A percentile compares a stretch with the other conserved stretches of the same genome.
phyloP scores from a whole-genome alignment of 1,140 invertebrate genomes.

The Oncopodura yosiiana region DNA sequence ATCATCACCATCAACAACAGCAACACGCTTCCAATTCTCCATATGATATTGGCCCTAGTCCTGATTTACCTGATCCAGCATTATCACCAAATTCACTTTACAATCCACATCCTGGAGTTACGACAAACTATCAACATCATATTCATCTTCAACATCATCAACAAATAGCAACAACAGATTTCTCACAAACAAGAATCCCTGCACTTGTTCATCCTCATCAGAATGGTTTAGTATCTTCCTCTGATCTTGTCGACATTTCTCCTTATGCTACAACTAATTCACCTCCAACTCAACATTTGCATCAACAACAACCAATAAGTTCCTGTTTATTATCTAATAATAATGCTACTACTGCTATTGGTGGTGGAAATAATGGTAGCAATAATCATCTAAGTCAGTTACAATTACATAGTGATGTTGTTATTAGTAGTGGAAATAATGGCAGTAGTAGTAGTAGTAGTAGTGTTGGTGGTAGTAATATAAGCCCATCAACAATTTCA shows the following conservation, averaged over 20 bases:
- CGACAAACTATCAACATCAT: not conserved
- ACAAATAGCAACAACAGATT: slow-evolving; percentile 44
- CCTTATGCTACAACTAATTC: slow-evolving; percentile 4
- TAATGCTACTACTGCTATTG: not conserved
- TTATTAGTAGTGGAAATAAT: slow-evolving; percentile 3
- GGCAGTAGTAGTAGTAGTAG: slow-evolving; percentile 8
- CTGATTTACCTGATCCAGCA: slow-evolving; percentile 27
- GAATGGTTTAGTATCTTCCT: not conserved
- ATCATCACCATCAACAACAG: slow-evolving; percentile 4
- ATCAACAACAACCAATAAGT: slow-evolving; percentile 3
- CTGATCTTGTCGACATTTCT: slow-evolving; percentile 26
- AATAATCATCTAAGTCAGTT: not conserved
- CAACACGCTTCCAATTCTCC: slow-evolving; percentile 22
- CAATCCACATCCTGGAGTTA: slow-evolving; percentile 1
- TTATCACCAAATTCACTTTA: slow-evolving; percentile 29
- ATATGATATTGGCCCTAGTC: slow-evolving; percentile 33
- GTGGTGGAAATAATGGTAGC: not conserved
- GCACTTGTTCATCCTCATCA: not conserved
- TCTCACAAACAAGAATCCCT: not conserved
- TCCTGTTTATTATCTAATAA: slow-evolving; percentile 9
- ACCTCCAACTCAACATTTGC: slow-evolving; percentile 11
- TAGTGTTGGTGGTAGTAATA: slow-evolving; percentile 2
- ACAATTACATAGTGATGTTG: slow-evolving; percentile 1
- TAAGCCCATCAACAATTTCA: too few species aligned
- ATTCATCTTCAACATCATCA: slow-evolving; percentile 38